Percentiles rank a stretch among this genome's conserved stretches.
Evolutionary conservation across 1,140 invertebrate genomes (phyloP).

Genomic region (Aradophagus sp.): DNA sequence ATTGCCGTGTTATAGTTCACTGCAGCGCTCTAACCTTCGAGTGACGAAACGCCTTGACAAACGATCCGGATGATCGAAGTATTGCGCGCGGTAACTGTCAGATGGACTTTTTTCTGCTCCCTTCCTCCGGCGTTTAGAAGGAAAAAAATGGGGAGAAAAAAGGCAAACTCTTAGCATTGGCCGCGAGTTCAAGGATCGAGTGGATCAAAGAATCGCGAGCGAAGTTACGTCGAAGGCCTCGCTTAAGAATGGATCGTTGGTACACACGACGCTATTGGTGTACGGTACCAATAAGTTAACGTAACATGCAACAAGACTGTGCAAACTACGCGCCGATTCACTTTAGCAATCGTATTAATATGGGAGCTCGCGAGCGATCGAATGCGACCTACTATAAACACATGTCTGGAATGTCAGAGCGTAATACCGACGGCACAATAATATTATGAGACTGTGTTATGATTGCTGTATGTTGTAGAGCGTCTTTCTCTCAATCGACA

Average conservation of each 20-base stretch:
- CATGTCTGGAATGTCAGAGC: conserved; percentile 37
- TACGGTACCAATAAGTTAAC: conserved; percentile 27
- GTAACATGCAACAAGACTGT: conserved; percentile 23
- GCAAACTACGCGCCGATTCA: conserved; percentile 29
- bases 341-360: conserved; percentile 46
- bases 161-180: conserved; percentile 33
- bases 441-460: conserved; percentile 16
- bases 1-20: conserved; percentile 43
- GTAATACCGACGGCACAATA: conserved; percentile 21
- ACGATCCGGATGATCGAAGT: conserved; percentile 53
- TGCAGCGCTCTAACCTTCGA: conserved; percentile 35
- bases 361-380: conserved; percentile 23
- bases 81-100: conserved; percentile 32
- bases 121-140: conserved; percentile 4
- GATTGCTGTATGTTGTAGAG: no score
- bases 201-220: conserved; percentile 42
- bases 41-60: conserved; percentile 51
- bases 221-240: conserved; percentile 34
- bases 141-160: conserved; percentile 10
- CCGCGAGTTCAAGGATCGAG: conserved; percentile 51
- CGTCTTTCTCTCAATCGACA: no score
- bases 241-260: conserved; percentile 43
- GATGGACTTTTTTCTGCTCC: conserved; percentile 24
- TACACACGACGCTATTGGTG: conserved; percentile 27
- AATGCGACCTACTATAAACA: conserved; percentile 49